Evolutionary conservation across 2,797 vertebrate species (phyloP).

Genomic region (Myotis myotis): DNA sequence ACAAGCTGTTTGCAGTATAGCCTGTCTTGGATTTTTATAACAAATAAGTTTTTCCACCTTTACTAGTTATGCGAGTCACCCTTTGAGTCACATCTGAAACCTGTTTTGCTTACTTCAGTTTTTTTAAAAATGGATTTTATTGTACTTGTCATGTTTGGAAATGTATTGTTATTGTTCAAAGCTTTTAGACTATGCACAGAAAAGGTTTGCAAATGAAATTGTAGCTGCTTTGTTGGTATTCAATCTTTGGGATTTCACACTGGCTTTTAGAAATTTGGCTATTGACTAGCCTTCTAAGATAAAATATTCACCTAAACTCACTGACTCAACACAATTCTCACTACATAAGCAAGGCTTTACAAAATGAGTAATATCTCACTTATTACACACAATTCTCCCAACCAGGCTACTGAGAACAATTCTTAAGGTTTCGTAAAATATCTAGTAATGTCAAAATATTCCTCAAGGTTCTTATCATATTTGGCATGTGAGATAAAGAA

Average conservation of each 20-base stretch:
- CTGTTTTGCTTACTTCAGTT: conserved; percentile 63
- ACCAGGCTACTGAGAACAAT: neutral
- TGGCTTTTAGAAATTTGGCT: conserved; percentile 52
- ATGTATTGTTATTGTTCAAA: conserved; percentile 61
- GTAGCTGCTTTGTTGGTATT: conserved; percentile 48
- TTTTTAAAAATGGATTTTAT: conserved; percentile 45
- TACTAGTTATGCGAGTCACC: neutral
- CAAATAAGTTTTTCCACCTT: conserved; percentile 11
- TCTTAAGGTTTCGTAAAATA: conserved; percentile 21
- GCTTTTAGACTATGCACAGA: conserved; percentile 47
- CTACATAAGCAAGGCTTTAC: neutral
- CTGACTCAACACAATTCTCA: conserved; percentile 42
- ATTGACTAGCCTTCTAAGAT: conserved; percentile 27
- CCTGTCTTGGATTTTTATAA: neutral
- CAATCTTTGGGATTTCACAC: conserved; percentile 54
- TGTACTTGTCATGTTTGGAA: conserved; percentile 60
- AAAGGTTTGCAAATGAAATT: conserved; percentile 53
- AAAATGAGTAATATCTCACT: neutral
- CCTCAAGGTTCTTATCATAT: neutral
- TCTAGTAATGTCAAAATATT: neutral
- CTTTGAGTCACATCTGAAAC: conserved; percentile 36
- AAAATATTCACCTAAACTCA: conserved; percentile 32
- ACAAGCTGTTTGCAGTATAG: neutral
- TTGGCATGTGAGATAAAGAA: neutral
- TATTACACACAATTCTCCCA: conserved; percentile 3